These are phyloP conservation scores for Psammodynastes pulverulentus DNA, from an alignment of 2,113 vertebrate genomes.

Conservation along the genomic window DNA sequence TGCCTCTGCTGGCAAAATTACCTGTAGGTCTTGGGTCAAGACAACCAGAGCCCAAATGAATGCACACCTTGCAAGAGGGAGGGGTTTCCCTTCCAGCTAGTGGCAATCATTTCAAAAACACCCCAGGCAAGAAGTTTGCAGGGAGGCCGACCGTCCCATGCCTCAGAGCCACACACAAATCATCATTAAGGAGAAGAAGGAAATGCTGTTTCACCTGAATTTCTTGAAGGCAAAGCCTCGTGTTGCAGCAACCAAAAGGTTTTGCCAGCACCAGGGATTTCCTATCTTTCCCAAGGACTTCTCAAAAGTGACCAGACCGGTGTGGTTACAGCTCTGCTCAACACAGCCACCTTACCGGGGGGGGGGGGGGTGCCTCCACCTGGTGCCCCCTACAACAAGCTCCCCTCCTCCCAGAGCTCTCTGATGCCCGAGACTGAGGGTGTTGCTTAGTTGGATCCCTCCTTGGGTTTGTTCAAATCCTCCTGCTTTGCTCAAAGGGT, in stretches of 20 bases:
- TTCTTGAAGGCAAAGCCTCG: background rate
- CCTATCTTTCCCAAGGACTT: background rate
- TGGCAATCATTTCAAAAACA: background rate
- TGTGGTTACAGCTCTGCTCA: background rate
- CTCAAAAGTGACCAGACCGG: background rate
- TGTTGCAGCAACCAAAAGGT: too few species aligned
- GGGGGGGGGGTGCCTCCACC: background rate
- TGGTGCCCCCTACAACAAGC: background rate
- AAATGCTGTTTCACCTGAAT: background rate
- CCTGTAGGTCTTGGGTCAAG: background rate
- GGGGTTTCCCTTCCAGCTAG: background rate
- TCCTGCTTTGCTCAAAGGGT: background rate
- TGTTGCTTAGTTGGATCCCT: background rate
- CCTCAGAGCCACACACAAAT: background rate
- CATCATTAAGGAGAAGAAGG: background rate
- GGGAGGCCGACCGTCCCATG: background rate
- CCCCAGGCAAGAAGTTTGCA: background rate
- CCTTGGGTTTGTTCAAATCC: too few species aligned
- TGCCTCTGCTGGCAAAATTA: background rate
- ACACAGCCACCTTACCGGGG: background rate
- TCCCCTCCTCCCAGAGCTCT: background rate
- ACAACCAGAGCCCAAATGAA: background rate
- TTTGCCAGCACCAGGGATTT: background rate
- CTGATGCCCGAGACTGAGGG: background rate
- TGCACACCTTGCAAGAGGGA: background rate